Conservation (phyloP, 2,113 vertebrate genomes). For the Chiloscyllium plagiosum region DNA sequence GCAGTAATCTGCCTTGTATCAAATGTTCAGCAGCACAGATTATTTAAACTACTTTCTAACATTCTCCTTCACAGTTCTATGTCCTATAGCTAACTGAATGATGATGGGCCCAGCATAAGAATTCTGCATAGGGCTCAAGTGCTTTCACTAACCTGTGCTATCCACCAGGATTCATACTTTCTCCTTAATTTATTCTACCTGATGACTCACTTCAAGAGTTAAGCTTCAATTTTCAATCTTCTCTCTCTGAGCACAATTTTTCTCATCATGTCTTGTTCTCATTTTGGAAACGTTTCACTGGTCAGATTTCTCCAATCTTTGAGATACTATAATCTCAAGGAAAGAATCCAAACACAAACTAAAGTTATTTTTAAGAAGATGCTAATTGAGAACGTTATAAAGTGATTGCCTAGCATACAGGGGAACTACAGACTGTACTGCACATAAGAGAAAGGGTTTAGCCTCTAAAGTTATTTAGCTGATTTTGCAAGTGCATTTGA, state of each 20-base stretch:
- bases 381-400: not conserved
- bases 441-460: not conserved
- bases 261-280: not conserved
- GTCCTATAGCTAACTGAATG: not conserved
- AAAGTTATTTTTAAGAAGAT: not conserved
- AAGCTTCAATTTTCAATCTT: not conserved
- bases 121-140: not conserved
- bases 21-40: not conserved
- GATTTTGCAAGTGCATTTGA: not conserved
- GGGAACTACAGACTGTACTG: not conserved
- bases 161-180: not conserved
- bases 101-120: not conserved
- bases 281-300: not conserved
- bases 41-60: not conserved
- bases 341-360: not conserved
- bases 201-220: not conserved
- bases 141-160: not conserved
- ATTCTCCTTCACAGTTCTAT: not conserved
- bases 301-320: not conserved
- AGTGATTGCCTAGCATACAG: not conserved
- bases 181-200: not conserved
- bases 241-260: not conserved
- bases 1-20: not conserved
- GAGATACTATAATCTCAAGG: not conserved
- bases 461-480: not conserved